Conservation (phyloP, 2,888 invertebrate genomes). For the Drosophila demipolita region DNA sequence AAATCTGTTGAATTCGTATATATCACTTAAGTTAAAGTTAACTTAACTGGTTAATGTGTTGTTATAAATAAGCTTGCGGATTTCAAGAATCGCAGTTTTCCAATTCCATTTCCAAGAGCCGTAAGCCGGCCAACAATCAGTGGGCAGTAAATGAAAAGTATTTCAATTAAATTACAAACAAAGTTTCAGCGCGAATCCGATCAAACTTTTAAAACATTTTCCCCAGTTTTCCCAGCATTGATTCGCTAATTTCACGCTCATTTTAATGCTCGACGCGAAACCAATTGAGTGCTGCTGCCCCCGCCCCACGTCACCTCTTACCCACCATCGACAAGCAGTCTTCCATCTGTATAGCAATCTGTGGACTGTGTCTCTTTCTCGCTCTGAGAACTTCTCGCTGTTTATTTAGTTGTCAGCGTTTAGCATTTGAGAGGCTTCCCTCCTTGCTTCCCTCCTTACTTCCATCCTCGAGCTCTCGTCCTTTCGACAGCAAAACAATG, state of each 20-base stretch:
- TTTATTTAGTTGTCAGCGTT: constrained; percentile 83
- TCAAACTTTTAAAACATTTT: constrained; percentile 15
- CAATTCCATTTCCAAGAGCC: background rate
- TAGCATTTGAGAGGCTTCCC: constrained; percentile 79
- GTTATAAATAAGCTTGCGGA: background rate
- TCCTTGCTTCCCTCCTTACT: constrained; percentile 50
- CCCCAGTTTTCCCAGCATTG: background rate
- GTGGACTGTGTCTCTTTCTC: constrained; percentile 1
- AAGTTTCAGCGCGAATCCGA: constrained; percentile 28
- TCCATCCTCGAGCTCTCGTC: background rate
- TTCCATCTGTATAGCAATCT: constrained; percentile 54
- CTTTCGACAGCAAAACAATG: constrained; percentile 71
- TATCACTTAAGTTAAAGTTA: background rate
- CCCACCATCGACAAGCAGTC: background rate
- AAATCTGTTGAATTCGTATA: background rate
- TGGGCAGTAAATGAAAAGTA: background rate
- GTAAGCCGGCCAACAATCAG: background rate
- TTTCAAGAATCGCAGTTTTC: background rate
- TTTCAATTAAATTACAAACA: constrained; percentile 3
- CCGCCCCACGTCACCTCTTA: background rate
- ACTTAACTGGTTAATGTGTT: background rate
- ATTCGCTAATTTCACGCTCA: constrained; percentile 67
- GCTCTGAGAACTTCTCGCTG: constrained; percentile 77
- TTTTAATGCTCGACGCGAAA: constrained; percentile 76
- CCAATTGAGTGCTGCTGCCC: constrained; percentile 79